These are phyloP conservation scores for Agrochola circellaris DNA, from an alignment of 2,888 invertebrate species.

Conservation along the genomic window DNA sequence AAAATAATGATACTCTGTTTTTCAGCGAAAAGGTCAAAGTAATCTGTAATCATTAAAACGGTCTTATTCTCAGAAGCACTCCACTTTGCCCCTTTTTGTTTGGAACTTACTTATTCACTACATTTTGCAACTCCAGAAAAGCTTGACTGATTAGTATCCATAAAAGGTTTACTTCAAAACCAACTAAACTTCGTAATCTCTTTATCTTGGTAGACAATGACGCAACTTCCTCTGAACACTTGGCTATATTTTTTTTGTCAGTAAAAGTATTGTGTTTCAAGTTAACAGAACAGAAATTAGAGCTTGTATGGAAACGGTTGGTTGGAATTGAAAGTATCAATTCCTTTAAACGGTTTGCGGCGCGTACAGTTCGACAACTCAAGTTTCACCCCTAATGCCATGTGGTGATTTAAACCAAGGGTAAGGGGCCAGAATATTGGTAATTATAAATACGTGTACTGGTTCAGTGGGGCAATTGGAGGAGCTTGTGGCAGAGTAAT, in stretches of 20 bases:
- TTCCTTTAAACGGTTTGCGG: constrained; percentile 21
- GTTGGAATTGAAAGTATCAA: constrained; percentile 21
- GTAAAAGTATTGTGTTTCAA: constrained; percentile 48
- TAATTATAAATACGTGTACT: neutral
- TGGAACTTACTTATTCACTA: constrained; percentile 17
- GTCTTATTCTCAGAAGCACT: constrained; percentile 15
- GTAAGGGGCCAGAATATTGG: neutral
- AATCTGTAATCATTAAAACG: constrained; percentile 22
- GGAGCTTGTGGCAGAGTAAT: too few relatives aligned
- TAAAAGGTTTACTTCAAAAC: constrained; percentile 39
- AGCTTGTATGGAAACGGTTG: constrained; percentile 27
- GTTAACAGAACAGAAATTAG: constrained; percentile 28
- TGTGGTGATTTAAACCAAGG: neutral
- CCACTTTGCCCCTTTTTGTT: constrained; percentile 8
- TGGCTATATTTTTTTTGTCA: constrained; percentile 49
- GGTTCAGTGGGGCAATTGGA: neutral
- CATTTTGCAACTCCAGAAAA: constrained; percentile 39
- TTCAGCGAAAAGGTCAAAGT: constrained; percentile 32
- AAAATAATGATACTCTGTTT: neutral
- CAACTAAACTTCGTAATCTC: constrained; percentile 42
- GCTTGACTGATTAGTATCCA: constrained; percentile 42
- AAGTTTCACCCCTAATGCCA: neutral
- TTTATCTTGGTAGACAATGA: constrained; percentile 55
- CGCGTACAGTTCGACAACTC: neutral
- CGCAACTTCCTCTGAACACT: constrained; percentile 44